These are phyloP conservation scores for Pseudoatta argentina DNA, from an alignment of 1,140 invertebrate species.

Conservation along the genomic window DNA sequence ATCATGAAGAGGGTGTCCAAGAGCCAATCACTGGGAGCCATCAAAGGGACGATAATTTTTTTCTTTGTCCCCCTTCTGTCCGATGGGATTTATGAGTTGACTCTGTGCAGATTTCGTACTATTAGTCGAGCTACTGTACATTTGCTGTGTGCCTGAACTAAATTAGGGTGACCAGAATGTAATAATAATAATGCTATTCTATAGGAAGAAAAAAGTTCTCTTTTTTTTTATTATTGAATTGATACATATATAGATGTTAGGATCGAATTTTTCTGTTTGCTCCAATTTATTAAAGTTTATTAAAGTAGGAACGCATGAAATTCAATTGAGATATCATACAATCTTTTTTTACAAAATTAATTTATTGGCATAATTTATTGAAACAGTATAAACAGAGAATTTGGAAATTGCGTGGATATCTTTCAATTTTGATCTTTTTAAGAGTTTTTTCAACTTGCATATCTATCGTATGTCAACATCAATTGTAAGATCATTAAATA, in stretches of 20 bases:
- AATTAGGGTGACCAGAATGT: constrained; percentile 23
- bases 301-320: neutral
- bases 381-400: neutral
- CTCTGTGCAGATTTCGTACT: constrained; percentile 56
- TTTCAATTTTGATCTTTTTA: neutral
- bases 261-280: neutral
- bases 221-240: constrained; percentile 12
- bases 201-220: neutral
- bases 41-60: constrained; percentile 70
- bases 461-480: neutral
- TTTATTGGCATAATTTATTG: neutral
- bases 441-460: neutral
- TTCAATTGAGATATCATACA: neutral
- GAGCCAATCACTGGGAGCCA: constrained; percentile 77
- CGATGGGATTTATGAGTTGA: constrained; percentile 73
- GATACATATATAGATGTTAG: neutral
- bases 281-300: constrained; percentile 6
- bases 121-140: constrained; percentile 28
- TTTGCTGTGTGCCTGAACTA: constrained; percentile 1
- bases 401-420: neutral
- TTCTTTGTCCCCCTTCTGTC: constrained; percentile 62
- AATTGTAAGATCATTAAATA: neutral
- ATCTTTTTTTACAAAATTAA: neutral
- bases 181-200: constrained; percentile 26
- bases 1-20: constrained; percentile 74